phyloP scores from a whole-genome alignment of 2,797 vertebrate genomes.

The Octomys mimax region DNA sequence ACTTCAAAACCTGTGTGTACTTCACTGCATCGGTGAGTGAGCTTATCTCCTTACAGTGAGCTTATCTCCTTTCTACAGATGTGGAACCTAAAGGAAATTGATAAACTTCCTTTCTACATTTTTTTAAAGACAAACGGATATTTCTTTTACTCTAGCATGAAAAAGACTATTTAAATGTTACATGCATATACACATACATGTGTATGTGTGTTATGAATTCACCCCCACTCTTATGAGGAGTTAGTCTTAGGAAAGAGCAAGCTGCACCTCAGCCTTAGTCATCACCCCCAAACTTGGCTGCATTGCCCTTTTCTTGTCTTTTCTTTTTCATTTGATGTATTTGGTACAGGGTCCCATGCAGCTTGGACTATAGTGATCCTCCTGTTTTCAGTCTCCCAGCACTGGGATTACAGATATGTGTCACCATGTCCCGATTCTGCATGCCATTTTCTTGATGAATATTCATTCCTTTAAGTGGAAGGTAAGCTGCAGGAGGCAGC shows the following conservation, averaged over 20 bases:
- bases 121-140: conserved; percentile 8
- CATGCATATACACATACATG: background rate
- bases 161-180: conserved; percentile 49
- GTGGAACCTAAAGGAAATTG: conserved; percentile 51
- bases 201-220: background rate
- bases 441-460: background rate
- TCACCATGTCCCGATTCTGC: background rate
- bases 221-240: background rate
- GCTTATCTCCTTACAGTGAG: conserved; percentile 48
- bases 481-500: background rate
- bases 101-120: conserved; percentile 61
- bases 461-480: background rate
- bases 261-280: background rate
- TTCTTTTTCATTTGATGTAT: too few species aligned
- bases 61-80: conserved; percentile 53
- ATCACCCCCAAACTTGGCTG: background rate
- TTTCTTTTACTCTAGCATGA: conserved; percentile 53
- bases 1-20: conserved; percentile 52
- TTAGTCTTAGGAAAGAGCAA: conserved; percentile 4
- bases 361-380: too few species aligned
- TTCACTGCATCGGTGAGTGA: background rate
- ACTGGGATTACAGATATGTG: too few species aligned
- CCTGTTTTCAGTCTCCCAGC: too few species aligned
- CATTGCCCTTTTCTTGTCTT: background rate
- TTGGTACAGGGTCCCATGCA: too few species aligned